A percentile compares a stretch with the other conserved stretches of the same genome.
Conservation (phyloP, 2,888 invertebrate species). For the Andrena flavipes region DNA sequence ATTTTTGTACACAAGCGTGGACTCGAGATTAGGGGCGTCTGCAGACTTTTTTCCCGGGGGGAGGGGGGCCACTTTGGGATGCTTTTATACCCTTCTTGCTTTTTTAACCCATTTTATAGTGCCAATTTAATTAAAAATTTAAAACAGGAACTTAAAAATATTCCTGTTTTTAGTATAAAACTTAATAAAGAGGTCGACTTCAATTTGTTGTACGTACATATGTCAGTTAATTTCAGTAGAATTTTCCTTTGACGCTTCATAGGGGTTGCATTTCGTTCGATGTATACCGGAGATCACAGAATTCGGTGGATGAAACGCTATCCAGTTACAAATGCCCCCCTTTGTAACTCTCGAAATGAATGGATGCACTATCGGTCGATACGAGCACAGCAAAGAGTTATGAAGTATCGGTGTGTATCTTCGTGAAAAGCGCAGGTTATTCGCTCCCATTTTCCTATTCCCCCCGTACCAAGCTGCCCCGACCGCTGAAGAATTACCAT, state of each 20-base stretch:
- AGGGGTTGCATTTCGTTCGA: not conserved
- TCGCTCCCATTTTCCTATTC: conserved; percentile 23
- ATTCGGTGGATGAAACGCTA: not conserved
- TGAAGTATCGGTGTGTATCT: conserved; percentile 27
- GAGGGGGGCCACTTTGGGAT: too few relatives aligned
- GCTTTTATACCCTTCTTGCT: too few relatives aligned
- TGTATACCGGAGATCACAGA: not conserved
- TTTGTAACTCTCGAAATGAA: conserved; percentile 4
- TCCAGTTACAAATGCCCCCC: not conserved
- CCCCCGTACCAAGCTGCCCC: not conserved
- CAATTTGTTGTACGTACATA: not conserved
- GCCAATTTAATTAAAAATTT: too few relatives aligned
- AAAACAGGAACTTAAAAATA: too few relatives aligned
- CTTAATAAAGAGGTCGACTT: too few relatives aligned
- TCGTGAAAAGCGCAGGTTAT: conserved; percentile 15
- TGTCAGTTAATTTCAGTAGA: not conserved
- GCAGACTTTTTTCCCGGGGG: too few relatives aligned
- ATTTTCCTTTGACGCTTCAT: not conserved
- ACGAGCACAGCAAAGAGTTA: not conserved
- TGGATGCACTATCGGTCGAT: not conserved
- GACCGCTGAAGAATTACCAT: conserved; percentile 34
- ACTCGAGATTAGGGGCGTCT: too few relatives aligned
- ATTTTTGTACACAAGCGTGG: too few relatives aligned
- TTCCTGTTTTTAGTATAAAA: too few relatives aligned
- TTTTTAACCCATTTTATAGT: too few relatives aligned